A percentile compares a stretch with the other conserved stretches of the same genome.
phyloP scores from a whole-genome alignment of 2,888 invertebrate genomes.

The Epinotia ramella region DNA sequence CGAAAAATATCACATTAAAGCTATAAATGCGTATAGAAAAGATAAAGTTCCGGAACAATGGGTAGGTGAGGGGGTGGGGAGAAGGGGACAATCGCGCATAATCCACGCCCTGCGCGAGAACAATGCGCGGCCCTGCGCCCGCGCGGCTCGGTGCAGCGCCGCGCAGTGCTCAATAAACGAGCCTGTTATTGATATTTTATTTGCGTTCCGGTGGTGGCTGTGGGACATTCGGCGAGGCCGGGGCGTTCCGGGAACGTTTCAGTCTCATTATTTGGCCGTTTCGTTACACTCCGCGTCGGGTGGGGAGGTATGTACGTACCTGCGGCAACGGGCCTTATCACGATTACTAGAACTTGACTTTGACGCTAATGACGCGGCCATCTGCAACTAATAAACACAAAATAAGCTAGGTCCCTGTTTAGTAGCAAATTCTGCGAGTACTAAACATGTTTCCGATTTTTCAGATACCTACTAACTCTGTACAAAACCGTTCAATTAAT shows the following conservation, averaged over 20 bases:
- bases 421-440: not conserved
- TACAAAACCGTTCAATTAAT: too few relatives aligned
- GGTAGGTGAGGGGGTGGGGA: slow-evolving; percentile 46
- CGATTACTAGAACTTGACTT: not conserved
- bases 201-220: slow-evolving; percentile 52
- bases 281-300: slow-evolving; percentile 7
- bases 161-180: slow-evolving; percentile 73
- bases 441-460: too few relatives aligned
- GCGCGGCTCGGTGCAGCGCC: slow-evolving; percentile 48
- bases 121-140: slow-evolving; percentile 59
- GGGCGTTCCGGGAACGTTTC: slow-evolving; percentile 20
- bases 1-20: slow-evolving; percentile 64
- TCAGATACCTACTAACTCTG: too few relatives aligned
- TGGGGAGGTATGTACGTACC: not conserved
- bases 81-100: slow-evolving; percentile 29
- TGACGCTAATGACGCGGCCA: not conserved
- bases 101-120: slow-evolving; percentile 65
- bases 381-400: not conserved
- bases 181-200: slow-evolving; percentile 77
- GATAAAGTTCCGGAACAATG: slow-evolving; percentile 58
- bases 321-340: not conserved
- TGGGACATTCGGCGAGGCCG: slow-evolving; percentile 28
- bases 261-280: slow-evolving; percentile 9
- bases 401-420: not conserved
- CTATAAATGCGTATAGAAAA: slow-evolving; percentile 66